These are phyloP conservation scores for Tonatia bakeri DNA, from an alignment of 2,113 vertebrate genomes.

Conservation along the genomic window DNA sequence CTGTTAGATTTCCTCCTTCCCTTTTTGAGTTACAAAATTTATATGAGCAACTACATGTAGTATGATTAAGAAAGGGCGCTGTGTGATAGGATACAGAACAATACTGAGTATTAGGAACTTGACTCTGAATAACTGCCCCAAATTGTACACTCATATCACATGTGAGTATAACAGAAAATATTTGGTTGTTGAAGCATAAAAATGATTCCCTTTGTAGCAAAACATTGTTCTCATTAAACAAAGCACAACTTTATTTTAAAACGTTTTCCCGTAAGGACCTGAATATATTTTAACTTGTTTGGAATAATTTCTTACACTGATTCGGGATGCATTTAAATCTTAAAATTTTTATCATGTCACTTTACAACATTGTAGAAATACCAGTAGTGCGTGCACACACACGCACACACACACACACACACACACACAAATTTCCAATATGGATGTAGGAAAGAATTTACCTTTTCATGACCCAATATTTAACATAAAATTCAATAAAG, in stretches of 20 bases:
- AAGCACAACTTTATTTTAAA: conserved; percentile 69
- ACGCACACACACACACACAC: not conserved
- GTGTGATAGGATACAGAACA: conserved; percentile 65
- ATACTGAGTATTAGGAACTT: conserved; percentile 57
- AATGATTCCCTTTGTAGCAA: conserved; percentile 72
- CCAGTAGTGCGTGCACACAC: not conserved
- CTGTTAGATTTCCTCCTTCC: conserved; percentile 78
- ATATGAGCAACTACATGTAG: conserved; percentile 76
- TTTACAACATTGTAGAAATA: conserved; percentile 56
- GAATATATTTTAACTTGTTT: conserved; percentile 71
- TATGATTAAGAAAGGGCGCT: conserved; percentile 74
- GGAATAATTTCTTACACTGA: conserved; percentile 68
- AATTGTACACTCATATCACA: conserved; percentile 59
- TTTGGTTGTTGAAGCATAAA: conserved; percentile 66
- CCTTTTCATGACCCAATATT: conserved; percentile 41
- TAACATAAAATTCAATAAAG: conserved; percentile 27
- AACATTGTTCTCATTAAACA: conserved; percentile 75
- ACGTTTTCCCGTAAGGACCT: conserved; percentile 38
- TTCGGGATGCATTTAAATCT: conserved; percentile 59
- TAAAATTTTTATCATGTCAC: conserved; percentile 37
- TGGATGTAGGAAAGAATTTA: conserved; percentile 18
- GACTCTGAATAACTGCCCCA: conserved; percentile 64
- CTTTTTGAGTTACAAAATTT: conserved; percentile 79
- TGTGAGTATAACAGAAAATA: conserved; percentile 60
- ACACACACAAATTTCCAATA: not conserved